Conservation (phyloP, 2,888 invertebrate genomes). For the Mongoloraphidia duomilia region DNA sequence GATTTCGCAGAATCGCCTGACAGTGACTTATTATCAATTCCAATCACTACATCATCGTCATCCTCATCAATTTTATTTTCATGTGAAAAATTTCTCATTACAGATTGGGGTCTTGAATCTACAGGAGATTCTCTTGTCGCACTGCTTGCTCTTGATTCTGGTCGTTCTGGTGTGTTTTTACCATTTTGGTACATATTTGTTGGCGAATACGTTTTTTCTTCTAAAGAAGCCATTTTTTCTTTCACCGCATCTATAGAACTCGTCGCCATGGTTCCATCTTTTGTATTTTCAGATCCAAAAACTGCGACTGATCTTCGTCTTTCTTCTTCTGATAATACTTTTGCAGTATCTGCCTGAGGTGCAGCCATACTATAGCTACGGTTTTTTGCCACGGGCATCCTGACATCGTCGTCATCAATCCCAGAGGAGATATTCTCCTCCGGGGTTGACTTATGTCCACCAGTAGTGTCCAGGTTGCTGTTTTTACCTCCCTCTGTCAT, state of each 20-base stretch:
- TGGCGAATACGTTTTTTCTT: constrained; percentile 26
- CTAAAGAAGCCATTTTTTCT: constrained; percentile 23
- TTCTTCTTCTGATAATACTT: constrained; percentile 34
- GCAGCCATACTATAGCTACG: constrained; percentile 40
- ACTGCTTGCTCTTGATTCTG: constrained; percentile 22
- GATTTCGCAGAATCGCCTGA: neutral
- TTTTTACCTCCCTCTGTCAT: neutral
- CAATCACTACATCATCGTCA: constrained; percentile 10
- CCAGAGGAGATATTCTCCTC: constrained; percentile 7
- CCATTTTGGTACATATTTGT: constrained; percentile 16
- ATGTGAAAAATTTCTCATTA: neutral
- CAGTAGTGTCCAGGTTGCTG: constrained; percentile 16
- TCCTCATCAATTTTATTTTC: constrained; percentile 8
- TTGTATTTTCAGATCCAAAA: constrained; percentile 32
- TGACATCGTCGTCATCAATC: constrained; percentile 13
- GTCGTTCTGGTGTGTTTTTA: constrained; percentile 19
- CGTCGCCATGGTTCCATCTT: constrained; percentile 28
- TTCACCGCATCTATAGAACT: constrained; percentile 33
- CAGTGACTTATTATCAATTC: no score
- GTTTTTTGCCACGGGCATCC: constrained; percentile 28
- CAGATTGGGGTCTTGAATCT: constrained; percentile 5
- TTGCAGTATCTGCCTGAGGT: constrained; percentile 32
- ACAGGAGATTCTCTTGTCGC: constrained; percentile 17
- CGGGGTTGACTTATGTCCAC: constrained; percentile 20
- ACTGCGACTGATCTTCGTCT: constrained; percentile 36